phyloP scores from a whole-genome alignment of 2,797 vertebrate genomes.

The Trichosurus vulpecula region DNA sequence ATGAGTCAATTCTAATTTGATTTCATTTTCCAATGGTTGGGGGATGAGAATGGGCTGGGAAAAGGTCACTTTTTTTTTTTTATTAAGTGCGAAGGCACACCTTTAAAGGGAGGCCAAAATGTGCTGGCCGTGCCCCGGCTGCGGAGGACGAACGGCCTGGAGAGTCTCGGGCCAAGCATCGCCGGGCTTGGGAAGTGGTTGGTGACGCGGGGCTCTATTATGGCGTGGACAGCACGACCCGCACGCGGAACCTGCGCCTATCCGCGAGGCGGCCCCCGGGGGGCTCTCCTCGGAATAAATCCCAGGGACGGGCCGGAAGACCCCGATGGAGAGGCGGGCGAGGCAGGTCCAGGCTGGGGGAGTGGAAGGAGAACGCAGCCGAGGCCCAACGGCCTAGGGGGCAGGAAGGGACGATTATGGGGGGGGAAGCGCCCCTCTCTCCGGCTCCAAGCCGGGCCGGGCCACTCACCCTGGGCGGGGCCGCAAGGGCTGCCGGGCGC shows the following conservation, averaged over 20 bases:
- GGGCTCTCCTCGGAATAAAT: background rate
- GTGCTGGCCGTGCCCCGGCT: background rate
- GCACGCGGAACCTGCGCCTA: background rate
- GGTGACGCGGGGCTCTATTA: background rate
- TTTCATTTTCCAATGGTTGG: background rate
- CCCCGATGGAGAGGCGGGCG: background rate
- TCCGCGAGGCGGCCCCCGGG: no score
- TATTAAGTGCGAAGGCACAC: background rate
- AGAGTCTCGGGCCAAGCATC: no score
- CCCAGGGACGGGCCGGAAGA: background rate
- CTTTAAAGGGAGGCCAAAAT: no score
- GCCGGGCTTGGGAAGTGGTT: background rate
- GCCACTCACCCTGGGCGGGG: conserved; percentile 81
- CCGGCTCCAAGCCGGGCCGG: background rate
- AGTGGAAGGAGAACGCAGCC: background rate
- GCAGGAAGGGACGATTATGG: background rate
- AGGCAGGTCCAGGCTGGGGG: accelerated
- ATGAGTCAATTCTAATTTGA: background rate
- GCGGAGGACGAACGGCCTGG: no score
- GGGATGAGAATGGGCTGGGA: background rate
- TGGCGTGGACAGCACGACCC: background rate
- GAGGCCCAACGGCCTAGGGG: background rate
- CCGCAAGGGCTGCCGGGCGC: conserved; percentile 55
- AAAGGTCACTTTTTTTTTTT: background rate
- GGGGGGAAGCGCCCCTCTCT: background rate